A percentile compares a stretch with the other conserved stretches of the same genome.
These are phyloP conservation scores for Ia io DNA, from an alignment of 2,113 vertebrate genomes.

Conservation along the genomic window DNA sequence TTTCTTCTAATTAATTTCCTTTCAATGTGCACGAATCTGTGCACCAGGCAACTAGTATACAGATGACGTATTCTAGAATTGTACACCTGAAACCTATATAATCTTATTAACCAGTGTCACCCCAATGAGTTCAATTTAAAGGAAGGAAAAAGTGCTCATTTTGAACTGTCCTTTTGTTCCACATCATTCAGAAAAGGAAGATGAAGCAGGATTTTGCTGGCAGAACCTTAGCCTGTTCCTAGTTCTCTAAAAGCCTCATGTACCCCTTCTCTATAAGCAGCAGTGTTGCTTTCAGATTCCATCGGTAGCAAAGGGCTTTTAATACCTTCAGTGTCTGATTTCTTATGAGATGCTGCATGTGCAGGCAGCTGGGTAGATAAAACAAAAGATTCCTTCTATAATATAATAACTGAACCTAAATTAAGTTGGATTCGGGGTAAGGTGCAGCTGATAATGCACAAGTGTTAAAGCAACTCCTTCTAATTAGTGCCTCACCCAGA, in stretches of 20 bases:
- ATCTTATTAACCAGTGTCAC: neutral
- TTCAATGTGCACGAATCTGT: too few relatives aligned
- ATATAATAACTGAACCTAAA: neutral
- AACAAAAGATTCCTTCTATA: neutral
- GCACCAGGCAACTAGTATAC: neutral
- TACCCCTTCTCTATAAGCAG: neutral
- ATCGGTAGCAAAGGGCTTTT: constrained; percentile 1
- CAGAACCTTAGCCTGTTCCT: neutral
- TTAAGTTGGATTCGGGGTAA: neutral
- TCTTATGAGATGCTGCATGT: neutral
- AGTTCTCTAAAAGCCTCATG: neutral
- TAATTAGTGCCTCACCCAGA: constrained; percentile 21
- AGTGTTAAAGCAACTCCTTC: neutral
- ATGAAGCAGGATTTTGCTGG: neutral
- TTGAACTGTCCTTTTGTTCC: neutral
- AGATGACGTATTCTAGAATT: neutral
- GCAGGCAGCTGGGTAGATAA: neutral
- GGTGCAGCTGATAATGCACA: constrained; percentile 25
- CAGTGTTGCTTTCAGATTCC: neutral
- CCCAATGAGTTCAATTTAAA: neutral
- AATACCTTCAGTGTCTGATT: neutral
- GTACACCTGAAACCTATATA: neutral
- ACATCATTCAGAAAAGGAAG: neutral
- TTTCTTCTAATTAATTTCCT: too few relatives aligned
- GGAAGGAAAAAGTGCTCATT: neutral